Conservation (phyloP, 2,113 vertebrate species). For the Pelobates fuscus region DNA sequence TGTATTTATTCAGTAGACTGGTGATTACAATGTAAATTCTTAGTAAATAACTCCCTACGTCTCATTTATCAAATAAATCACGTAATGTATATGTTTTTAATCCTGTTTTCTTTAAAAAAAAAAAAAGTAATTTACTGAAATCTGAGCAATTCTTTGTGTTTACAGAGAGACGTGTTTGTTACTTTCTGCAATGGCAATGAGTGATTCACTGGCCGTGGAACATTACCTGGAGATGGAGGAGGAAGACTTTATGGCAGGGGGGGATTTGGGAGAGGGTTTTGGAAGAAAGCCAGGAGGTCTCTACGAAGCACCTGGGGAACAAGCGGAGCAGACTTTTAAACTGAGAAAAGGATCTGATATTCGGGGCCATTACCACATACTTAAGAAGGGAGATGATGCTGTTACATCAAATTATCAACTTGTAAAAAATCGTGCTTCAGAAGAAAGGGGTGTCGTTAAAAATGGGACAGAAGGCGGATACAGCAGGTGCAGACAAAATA, state of each 20-base stretch:
- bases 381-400: constrained; percentile 51
- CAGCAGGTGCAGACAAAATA: constrained; percentile 38
- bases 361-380: constrained; percentile 29
- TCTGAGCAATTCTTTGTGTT: background rate
- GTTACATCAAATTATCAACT: constrained; percentile 44
- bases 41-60: too few relatives aligned
- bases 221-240: constrained; percentile 49
- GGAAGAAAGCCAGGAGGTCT: constrained; percentile 62
- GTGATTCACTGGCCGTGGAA: constrained; percentile 28
- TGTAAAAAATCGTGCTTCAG: constrained; percentile 53
- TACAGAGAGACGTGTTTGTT: background rate
- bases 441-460: constrained; percentile 21
- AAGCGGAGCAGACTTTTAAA: background rate
- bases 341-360: constrained; percentile 55
- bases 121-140: too few relatives aligned
- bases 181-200: background rate
- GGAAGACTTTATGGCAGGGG: constrained; percentile 82
- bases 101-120: too few relatives aligned
- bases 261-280: constrained; percentile 84
- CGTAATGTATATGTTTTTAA: too few relatives aligned
- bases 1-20: too few relatives aligned
- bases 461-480: constrained; percentile 40
- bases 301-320: constrained; percentile 48
- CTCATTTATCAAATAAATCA: too few relatives aligned
- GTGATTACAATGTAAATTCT: too few relatives aligned